phyloP scores from a whole-genome alignment of 2,888 invertebrate species.

The Dusona sp. region DNA sequence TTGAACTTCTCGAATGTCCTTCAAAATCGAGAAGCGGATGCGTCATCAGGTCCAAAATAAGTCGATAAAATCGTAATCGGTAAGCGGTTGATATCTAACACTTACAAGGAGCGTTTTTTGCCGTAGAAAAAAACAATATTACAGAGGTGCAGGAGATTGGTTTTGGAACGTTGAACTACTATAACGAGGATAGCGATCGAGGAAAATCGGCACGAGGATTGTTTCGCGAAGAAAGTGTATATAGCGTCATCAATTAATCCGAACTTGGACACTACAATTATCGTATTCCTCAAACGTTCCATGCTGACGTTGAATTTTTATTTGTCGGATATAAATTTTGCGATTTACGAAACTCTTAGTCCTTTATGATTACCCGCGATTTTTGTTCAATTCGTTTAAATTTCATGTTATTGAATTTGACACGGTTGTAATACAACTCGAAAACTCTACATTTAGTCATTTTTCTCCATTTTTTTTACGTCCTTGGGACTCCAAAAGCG shows the following conservation, averaged over 20 bases:
- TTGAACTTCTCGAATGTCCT: not conserved
- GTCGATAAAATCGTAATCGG: conserved; percentile 11
- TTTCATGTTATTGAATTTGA: not conserved
- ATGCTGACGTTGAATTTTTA: not conserved
- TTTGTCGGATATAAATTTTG: not conserved
- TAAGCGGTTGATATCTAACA: not conserved
- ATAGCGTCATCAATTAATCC: conserved; percentile 10
- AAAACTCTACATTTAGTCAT: not conserved
- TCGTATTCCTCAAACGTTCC: not conserved
- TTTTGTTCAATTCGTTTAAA: not conserved
- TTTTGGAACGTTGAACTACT: conserved; percentile 29
- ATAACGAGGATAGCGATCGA: conserved; percentile 39
- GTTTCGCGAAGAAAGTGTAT: conserved; percentile 7
- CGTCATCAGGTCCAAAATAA: not conserved
- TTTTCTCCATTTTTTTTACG: no score
- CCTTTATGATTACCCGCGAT: not conserved
- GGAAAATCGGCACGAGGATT: conserved; percentile 62
- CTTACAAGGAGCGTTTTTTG: not conserved
- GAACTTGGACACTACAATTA: conserved; percentile 33
- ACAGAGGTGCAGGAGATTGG: conserved; percentile 5
- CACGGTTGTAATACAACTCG: not conserved
- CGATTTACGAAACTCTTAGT: not conserved
- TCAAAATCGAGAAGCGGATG: not conserved
- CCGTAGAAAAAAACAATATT: conserved; percentile 2
- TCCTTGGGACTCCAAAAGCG: no score